A percentile compares a stretch with the other conserved stretches of the same genome.
Evolutionary conservation across 2,797 vertebrate species (phyloP).

Genomic region (Dermochelys coriacea): DNA sequence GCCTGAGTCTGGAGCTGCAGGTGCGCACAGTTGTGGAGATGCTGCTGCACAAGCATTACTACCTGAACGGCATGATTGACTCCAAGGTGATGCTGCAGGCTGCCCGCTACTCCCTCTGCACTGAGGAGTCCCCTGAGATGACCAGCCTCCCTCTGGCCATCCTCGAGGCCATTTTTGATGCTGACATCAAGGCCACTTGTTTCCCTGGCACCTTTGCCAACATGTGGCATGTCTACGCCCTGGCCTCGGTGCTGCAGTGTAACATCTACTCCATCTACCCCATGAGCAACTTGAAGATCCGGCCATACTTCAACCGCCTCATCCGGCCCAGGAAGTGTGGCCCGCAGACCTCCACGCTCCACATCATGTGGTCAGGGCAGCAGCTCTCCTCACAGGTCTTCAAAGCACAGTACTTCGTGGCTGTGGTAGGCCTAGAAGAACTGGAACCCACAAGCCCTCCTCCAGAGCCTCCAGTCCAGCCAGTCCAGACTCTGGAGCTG

Average conservation of each 20-base stretch:
- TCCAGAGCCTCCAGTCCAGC: slow-evolving; percentile 74
- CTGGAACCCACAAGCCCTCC: slow-evolving; percentile 73
- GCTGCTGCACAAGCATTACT: slow-evolving; percentile 93
- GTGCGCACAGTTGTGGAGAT: slow-evolving; percentile 96
- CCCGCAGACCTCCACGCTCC: slow-evolving; percentile 83
- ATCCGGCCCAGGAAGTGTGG: slow-evolving; percentile 89
- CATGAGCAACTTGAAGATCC: slow-evolving; percentile 95
- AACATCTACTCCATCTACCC: slow-evolving; percentile 97
- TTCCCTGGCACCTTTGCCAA: slow-evolving; percentile 94
- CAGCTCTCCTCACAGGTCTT: slow-evolving; percentile 86
- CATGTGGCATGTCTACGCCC: slow-evolving; percentile 96
- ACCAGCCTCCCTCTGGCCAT: slow-evolving; percentile 88
- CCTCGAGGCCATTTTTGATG: slow-evolving; percentile 95
- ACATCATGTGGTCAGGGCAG: slow-evolving; percentile 97
- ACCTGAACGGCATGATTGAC: slow-evolving; percentile 95
- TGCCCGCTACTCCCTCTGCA: slow-evolving; percentile 92
- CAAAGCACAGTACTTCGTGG: slow-evolving; percentile 91
- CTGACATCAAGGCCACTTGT: slow-evolving; percentile 95
- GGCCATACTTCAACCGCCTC: slow-evolving; percentile 94
- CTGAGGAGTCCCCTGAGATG: slow-evolving; percentile 93
- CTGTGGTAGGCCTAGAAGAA: slow-evolving; percentile 85
- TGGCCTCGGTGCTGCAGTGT: slow-evolving; percentile 90
- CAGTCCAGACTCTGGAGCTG: slow-evolving; percentile 81
- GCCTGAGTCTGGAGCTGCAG: slow-evolving; percentile 92
- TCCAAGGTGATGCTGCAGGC: slow-evolving; percentile 98